phyloP scores from a whole-genome alignment of 2,797 vertebrate genomes.

The Gymnothorax javanicus region DNA sequence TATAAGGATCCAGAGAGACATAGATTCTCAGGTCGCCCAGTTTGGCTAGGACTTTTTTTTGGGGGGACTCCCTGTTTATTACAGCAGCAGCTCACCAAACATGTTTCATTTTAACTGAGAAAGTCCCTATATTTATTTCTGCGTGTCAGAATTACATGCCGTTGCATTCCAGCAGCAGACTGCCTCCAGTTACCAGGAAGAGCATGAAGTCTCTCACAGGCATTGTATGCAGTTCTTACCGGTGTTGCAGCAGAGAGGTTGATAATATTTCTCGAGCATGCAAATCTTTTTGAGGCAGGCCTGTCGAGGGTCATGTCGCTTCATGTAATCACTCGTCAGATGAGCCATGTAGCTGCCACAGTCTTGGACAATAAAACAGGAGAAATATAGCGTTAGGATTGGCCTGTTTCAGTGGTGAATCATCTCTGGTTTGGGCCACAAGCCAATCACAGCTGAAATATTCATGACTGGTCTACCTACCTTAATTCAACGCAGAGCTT shows the following conservation, averaged over 20 bases:
- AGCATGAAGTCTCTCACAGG: neutral
- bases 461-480: neutral
- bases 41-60: too few relatives aligned
- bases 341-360: neutral
- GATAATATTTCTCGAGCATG: neutral
- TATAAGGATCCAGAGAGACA: too few relatives aligned
- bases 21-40: too few relatives aligned
- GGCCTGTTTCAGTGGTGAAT: neutral
- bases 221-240: neutral
- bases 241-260: neutral
- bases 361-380: neutral
- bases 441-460: neutral
- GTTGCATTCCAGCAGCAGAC: neutral
- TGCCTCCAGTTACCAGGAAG: neutral
- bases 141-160: neutral
- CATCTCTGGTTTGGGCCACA: neutral
- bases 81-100: neutral
- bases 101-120: neutral
- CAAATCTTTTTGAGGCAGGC: neutral
- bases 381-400: neutral
- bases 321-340: conserved; percentile 9
- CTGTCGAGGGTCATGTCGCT: neutral
- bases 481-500: neutral
- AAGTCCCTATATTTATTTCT: too few relatives aligned
- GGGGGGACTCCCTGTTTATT: neutral